Evolutionary conservation across 2,113 vertebrate genomes (phyloP), one percentile per base, ranked within the genome.

Genomic region (Pontoporia blainvillei): DNA sequence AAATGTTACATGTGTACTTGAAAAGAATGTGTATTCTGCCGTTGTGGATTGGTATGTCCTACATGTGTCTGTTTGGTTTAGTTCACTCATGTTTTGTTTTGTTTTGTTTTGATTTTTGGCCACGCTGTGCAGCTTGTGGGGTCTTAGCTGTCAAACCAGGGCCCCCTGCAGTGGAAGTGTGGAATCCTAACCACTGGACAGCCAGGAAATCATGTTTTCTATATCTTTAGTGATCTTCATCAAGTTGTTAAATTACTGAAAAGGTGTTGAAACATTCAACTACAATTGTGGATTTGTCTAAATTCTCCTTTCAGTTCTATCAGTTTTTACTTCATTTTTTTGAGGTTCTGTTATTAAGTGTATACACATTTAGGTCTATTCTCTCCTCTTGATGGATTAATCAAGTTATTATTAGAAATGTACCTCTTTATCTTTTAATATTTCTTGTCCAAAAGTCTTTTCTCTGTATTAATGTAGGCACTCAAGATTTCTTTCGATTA

Each of bases 281-380:
- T 46, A 36, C 39, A 49, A 2, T 84, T 49, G 23, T 59, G 5
- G 14, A 44, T 46, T 91, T 93, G 46, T n/a, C 27, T 57, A 86
- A 86, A 93, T 67, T 29, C 71, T 93, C 46, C 36, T 36, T 87
- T 52, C 31, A 57, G 36, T 76, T 59, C 82, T 72, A 49, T 71
- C 23, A 46, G 29, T 10, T 73, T 95, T 82, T 62, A 36, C 31
- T 66, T 87, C 46, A 31, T 52, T 82, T 81, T 71, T 86, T 57
- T 86, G 29, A 81, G 64, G 66, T 15, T 87, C n/a, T 92, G 31
- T 12, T 57, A 86, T 34, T 46, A 91, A 73, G 20, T 8, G 8
- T 62, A 41, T 39, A 27, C 1, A 92, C 57, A 41, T 18, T 75
- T 92, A 75, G n/a, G 27, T 66, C 59, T 93, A 9, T 66, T 75